Base-by-base conservation (phyloP, 2,888 invertebrate species). In the Mesochorus sp. region DNA sequence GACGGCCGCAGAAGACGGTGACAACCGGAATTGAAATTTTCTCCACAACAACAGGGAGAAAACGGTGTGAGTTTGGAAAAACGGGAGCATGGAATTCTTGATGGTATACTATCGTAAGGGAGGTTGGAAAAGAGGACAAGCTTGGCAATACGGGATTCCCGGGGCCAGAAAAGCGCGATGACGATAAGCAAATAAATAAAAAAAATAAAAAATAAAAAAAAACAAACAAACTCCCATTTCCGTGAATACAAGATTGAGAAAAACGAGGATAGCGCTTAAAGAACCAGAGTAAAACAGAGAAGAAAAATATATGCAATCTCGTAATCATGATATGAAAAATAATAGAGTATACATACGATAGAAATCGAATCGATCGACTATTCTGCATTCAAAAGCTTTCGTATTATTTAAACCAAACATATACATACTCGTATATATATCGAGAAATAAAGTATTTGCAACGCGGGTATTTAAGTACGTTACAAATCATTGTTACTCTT, bases 121-220 rank as follows among this genome's bases (percentile, higher is more conserved):
- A 53, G 55, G 55, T 44, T 21, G 55, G 28, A 44, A 44, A 57
- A 66, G 49, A 55, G 61, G 62, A 47, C 57, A 62, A 62, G 55
- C 55, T 64, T 47, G 76, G 47, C 55, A 62, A 70, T 76, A 70
- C 55, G 28, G 70, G 76, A 62, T 57, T 51, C 49, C 57, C 57
- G 76, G 70, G 64, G 76, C 76, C 76, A 71, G 68, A 61, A 62
- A 19, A 62, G 37, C 42, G 39, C 64, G 62, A 75, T 70, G 70
- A 61, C 64, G 64, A 75, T 76, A 79, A 79, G 71, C 76, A 76
- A 71, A 79, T 79, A 79, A 76, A 79, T 79, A 79, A 79, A 75
- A 31, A 62, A 78, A 66, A 76, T n/a, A n/a, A n/a, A n/a, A n/a
- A n/a, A n/a, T n/a, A n/a, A n/a, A n/a, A n/a, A n/a, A n/a, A n/a